These are phyloP conservation scores for Beris morrisii DNA, from an alignment of 2,888 invertebrate species.

Conservation along the genomic window DNA sequence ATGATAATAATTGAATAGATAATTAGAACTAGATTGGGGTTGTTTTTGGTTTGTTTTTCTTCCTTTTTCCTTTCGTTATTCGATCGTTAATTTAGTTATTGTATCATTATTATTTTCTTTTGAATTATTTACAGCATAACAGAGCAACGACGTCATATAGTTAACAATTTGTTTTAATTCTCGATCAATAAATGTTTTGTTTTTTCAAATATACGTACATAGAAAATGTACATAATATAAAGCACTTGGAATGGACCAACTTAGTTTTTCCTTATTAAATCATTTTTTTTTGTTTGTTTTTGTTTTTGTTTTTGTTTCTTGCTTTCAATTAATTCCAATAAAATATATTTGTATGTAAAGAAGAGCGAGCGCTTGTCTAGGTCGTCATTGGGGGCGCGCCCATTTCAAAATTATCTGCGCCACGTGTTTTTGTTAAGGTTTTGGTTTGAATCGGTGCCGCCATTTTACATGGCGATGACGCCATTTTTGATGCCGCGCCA, in stretches of 20 bases:
- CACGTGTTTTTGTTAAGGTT: too few species aligned
- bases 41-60: not conserved
- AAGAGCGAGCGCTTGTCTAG: not conserved
- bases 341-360: not conserved
- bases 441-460: not conserved
- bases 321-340: not conserved
- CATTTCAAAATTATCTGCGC: too few species aligned
- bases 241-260: slow-evolving; percentile 38
- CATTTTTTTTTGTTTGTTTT: slow-evolving; percentile 5
- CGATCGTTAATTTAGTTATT: not conserved
- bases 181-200: slow-evolving; percentile 15
- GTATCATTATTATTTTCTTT: not conserved
- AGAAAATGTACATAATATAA: slow-evolving; percentile 34
- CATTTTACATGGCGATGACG: not conserved
- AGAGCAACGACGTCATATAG: slow-evolving; percentile 32
- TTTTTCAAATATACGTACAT: slow-evolving; percentile 25
- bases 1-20: not conserved
- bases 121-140: slow-evolving; percentile 28
- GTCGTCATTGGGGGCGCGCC: too few species aligned
- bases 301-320: not conserved
- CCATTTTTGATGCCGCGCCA: not conserved
- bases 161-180: slow-evolving; percentile 23
- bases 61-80: not conserved
- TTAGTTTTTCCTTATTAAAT: slow-evolving; percentile 22
- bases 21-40: not conserved